Evolutionary conservation across 2,113 vertebrate genomes (phyloP), one percentile per base, ranked within the genome.

Genomic region (Pseudois nayaur): DNA sequence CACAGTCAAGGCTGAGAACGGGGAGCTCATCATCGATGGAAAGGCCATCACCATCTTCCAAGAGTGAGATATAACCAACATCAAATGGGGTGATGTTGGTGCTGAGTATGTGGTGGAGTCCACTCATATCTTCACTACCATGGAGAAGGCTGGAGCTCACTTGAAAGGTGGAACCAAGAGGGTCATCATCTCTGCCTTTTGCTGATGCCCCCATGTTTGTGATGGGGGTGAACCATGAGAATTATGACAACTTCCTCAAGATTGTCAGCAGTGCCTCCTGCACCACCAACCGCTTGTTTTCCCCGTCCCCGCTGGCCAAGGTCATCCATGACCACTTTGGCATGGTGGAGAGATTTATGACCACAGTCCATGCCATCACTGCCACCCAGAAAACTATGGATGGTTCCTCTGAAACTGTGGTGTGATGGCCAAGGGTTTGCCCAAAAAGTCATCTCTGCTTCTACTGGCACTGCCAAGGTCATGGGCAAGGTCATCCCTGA

Each of bases 381-480:
- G n/a, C n/a, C 19, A 71, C n/a, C n/a, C 64, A 71, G 64, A 36
- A 36, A 36, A 71, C 64, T 71, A 71, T 23, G 64, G n/a, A 36
- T 71, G 64, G n/a, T 36, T 36, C 64, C n/a, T 36, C n/a, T 36
- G 64, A 71, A 71, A 71, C 64, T 23, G 64, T 23, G 64, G 17
- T 71, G 64, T 0, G 4, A 36, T 36, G 64, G 64, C n/a, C n/a
- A 21, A 71, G n/a, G 17, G 9, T 0, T 71, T 71, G n/a, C 2
- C 17, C n/a, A 0, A 36, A 67, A 71, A 71, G n/a, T 71, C 64
- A 71, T 71, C 9, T 36, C n/a, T 36, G 64, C n/a, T 71, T 71
- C 19, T 71, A 36, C 12, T 36, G 64, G 19, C n/a, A 71, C n/a
- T 71, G 64, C n/a, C 64, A 71, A 71, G n/a, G 64, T 71, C n/a